Conservation (phyloP, 2,113 vertebrate genomes). For the Esox niger region DNA sequence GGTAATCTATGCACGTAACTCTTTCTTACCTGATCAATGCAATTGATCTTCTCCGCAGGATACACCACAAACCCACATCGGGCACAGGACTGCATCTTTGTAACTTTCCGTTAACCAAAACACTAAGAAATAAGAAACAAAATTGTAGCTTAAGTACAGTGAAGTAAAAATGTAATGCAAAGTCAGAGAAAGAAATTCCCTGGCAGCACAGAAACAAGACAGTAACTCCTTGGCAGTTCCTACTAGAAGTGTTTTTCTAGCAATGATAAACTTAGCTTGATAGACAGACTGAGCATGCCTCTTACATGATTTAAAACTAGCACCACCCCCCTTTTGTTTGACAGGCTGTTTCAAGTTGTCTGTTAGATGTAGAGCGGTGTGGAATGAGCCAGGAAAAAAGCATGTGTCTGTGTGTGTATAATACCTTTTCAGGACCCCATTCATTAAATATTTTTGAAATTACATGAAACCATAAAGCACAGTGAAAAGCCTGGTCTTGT, state of each 20-base stretch:
- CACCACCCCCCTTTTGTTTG: slow-evolving; percentile 39
- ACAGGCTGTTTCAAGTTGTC: slow-evolving; percentile 66
- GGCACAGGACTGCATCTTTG: slow-evolving; percentile 80
- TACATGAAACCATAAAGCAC: too few species aligned
- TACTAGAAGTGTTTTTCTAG: slow-evolving; percentile 41
- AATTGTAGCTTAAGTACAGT: slow-evolving; percentile 9
- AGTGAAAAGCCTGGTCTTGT: too few species aligned
- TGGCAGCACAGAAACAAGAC: slow-evolving; percentile 6
- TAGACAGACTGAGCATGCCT: slow-evolving; percentile 40
- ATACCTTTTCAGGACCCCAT: too few species aligned
- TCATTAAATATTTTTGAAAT: too few species aligned
- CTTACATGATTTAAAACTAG: slow-evolving; percentile 67
- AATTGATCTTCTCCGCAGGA: slow-evolving; percentile 98
- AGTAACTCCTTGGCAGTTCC: slow-evolving; percentile 39
- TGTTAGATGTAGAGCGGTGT: slow-evolving; percentile 38
- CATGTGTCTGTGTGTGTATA: too few species aligned
- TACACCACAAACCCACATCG: slow-evolving; percentile 94
- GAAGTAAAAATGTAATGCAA: slow-evolving; percentile 5
- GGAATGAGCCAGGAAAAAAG: too few species aligned
- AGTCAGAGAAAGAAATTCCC: slow-evolving; percentile 3
- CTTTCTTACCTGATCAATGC: slow-evolving; percentile 86
- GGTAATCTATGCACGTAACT: not conserved
- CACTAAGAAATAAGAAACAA: slow-evolving; percentile 21
- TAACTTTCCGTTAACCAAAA: slow-evolving; percentile 30
- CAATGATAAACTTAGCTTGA: slow-evolving; percentile 67